Evolutionary conservation across 2,797 vertebrate species (phyloP).

Genomic region (Spondyliosoma cantharus): DNA sequence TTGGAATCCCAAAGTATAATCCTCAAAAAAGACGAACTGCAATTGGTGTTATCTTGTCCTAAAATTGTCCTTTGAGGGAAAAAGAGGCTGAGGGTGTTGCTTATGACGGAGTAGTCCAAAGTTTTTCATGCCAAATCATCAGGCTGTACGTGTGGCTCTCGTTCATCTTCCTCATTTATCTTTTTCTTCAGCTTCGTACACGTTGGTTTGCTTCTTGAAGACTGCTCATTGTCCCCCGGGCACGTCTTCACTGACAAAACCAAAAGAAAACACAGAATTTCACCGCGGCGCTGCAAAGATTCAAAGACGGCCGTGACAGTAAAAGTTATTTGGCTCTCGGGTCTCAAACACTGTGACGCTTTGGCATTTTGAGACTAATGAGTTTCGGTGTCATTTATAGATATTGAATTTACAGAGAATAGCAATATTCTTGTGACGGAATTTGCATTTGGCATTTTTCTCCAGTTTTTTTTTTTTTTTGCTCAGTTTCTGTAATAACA

Average conservation of each 20-base stretch:
- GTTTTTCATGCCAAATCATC: background rate
- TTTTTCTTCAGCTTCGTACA: background rate
- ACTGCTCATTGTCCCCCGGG: background rate
- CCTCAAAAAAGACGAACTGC: background rate
- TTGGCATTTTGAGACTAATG: slow-evolving; percentile 75
- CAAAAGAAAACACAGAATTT: background rate
- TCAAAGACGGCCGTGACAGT: slow-evolving; percentile 21
- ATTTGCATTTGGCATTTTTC: slow-evolving; percentile 67
- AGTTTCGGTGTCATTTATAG: slow-evolving; percentile 71
- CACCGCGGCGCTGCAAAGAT: slow-evolving; percentile 4
- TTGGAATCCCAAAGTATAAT: background rate
- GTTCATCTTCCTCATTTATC: background rate
- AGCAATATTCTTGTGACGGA: slow-evolving; percentile 54
- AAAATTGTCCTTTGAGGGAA: background rate
- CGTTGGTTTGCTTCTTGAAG: background rate
- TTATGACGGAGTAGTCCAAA: background rate
- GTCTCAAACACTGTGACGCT: slow-evolving; percentile 50
- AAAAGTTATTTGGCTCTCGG: slow-evolving; percentile 35
- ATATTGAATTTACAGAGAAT: slow-evolving; percentile 66
- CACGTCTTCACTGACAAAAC: slow-evolving; percentile 8
- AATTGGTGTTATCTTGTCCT: background rate
- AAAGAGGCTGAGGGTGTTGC: background rate
- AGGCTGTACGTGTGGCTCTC: too few species aligned
- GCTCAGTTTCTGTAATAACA: slow-evolving; percentile 57
- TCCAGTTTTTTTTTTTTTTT: slow-evolving; percentile 15